Evolutionary conservation across 2,888 invertebrate species (phyloP).

Genomic region (Macrophya annulata): DNA sequence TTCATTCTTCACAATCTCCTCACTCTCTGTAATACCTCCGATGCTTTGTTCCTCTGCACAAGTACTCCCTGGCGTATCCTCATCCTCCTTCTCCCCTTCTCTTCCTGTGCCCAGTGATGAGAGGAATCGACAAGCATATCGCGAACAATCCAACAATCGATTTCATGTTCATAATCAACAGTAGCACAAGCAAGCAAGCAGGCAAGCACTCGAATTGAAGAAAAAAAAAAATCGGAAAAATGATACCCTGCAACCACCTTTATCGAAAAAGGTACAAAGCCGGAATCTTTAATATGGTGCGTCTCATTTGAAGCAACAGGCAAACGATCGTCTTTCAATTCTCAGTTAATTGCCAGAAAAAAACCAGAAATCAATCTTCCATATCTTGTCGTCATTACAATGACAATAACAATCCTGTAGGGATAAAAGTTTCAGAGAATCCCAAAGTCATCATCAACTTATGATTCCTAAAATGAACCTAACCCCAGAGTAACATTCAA

Average conservation of each 20-base stretch:
- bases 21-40: not conserved
- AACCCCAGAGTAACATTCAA: not conserved
- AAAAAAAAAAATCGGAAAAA: slow-evolving; percentile 26
- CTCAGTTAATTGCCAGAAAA: slow-evolving; percentile 15
- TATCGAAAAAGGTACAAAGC: slow-evolving; percentile 24
- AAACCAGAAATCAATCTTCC: slow-evolving; percentile 29
- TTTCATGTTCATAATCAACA: slow-evolving; percentile 13
- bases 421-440: not conserved
- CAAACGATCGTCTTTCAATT: slow-evolving; percentile 21
- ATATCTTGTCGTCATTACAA: not conserved
- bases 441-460: not conserved
- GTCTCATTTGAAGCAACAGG: slow-evolving; percentile 44
- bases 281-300: slow-evolving; percentile 30
- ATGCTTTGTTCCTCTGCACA: slow-evolving; percentile 20
- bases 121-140: slow-evolving; percentile 24
- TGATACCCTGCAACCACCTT: slow-evolving; percentile 24
- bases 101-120: not conserved
- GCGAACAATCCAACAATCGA: slow-evolving; percentile 42
- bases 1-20: slow-evolving; percentile 32
- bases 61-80: slow-evolving; percentile 27
- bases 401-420: not conserved
- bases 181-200: not conserved
- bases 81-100: not conserved
- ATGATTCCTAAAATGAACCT: not conserved
- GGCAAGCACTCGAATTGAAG: not conserved